A percentile compares a stretch with the other conserved stretches of the same genome.
These are phyloP conservation scores for Pecten maximus DNA, from an alignment of 2,888 invertebrate species.

Conservation along the genomic window DNA sequence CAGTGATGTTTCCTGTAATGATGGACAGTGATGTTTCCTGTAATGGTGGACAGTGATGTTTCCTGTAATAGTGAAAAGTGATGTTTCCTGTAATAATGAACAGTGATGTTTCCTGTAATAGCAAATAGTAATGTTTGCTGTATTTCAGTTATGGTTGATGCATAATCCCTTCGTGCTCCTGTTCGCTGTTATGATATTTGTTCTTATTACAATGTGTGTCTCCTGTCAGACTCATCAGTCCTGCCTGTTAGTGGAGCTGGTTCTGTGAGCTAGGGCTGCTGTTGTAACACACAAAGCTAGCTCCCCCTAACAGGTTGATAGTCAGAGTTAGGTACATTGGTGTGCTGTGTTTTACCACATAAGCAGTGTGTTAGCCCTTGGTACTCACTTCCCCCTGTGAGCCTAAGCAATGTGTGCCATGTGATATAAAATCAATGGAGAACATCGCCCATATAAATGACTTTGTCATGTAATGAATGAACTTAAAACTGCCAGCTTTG, in stretches of 20 bases:
- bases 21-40: background rate
- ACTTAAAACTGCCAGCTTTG: conserved; percentile 30
- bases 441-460: background rate
- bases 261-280: background rate
- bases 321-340: background rate
- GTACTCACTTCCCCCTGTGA: background rate
- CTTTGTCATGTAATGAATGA: conserved; percentile 24
- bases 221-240: background rate
- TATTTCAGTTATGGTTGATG: background rate
- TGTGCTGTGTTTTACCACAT: conserved; percentile 5
- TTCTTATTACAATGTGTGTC: background rate
- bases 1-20: background rate
- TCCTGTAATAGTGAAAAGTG: background rate
- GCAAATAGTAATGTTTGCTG: background rate
- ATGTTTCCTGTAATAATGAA: background rate
- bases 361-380: conserved; percentile 13
- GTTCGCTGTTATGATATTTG: background rate
- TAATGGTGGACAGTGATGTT: background rate
- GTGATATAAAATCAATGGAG: conserved; percentile 30
- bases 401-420: conserved; percentile 19
- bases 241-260: background rate
- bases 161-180: too few species aligned
- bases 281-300: background rate
- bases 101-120: background rate
- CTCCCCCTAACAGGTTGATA: background rate